Conservation (phyloP, 1,140 invertebrate genomes). For the Gonatopus flavifemur region DNA sequence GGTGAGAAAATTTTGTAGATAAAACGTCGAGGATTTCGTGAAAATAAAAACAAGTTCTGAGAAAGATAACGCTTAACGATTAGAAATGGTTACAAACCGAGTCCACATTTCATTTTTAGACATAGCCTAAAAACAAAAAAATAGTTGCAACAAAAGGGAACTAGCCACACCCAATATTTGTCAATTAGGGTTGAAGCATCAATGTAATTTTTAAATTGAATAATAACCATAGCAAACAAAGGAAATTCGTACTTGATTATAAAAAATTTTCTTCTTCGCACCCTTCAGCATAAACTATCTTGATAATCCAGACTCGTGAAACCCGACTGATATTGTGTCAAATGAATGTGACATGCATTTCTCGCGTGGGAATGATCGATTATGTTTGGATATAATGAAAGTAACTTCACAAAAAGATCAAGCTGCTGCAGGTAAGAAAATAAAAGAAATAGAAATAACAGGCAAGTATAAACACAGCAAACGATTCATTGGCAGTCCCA, state of each 20-base stretch:
- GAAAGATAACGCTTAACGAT: slow-evolving; percentile 20
- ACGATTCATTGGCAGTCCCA: slow-evolving; percentile 28
- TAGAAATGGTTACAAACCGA: neutral
- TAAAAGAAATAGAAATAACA: slow-evolving; percentile 14
- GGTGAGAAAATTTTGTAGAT: neutral
- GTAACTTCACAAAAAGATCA: slow-evolving; percentile 10
- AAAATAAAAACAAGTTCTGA: neutral
- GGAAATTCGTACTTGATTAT: slow-evolving; percentile 28
- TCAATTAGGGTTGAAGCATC: neutral
- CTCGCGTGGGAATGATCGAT: slow-evolving; percentile 9
- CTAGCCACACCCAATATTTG: slow-evolving; percentile 30
- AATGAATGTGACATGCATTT: slow-evolving; percentile 25
- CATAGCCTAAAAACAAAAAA: slow-evolving; percentile 24
- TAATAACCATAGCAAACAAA: slow-evolving; percentile 3
- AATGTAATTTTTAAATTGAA: neutral
- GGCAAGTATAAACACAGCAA: slow-evolving; percentile 29
- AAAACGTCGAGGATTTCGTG: neutral
- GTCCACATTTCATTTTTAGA: slow-evolving; percentile 6
- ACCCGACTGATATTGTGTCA: slow-evolving; percentile 25
- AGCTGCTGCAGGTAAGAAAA: slow-evolving; percentile 11
- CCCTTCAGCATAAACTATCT: slow-evolving; percentile 18
- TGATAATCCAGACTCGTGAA: slow-evolving; percentile 6
- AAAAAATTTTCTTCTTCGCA: slow-evolving; percentile 17
- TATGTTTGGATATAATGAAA: slow-evolving; percentile 13
- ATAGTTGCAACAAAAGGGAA: slow-evolving; percentile 14